Percentiles rank a stretch among this genome's conserved stretches.
Conservation (phyloP, 2,888 invertebrate genomes). For the Phaonia tiefii region DNA sequence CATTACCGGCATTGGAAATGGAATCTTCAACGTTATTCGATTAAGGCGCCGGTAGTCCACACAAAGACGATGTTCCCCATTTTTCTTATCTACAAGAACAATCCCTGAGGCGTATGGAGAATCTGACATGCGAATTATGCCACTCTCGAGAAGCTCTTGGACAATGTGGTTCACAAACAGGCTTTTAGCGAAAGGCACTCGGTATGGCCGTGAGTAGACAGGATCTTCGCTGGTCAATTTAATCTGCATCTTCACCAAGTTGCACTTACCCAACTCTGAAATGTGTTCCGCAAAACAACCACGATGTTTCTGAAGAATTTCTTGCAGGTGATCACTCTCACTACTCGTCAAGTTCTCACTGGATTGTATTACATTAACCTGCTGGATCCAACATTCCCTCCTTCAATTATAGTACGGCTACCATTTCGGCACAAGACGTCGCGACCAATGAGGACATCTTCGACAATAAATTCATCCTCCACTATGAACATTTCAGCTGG, state of each 20-base stretch:
- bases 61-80: conserved; percentile 26
- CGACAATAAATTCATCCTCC: conserved; percentile 25
- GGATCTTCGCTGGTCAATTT: conserved; percentile 32
- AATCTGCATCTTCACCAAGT: conserved; percentile 64
- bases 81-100: conserved; percentile 37
- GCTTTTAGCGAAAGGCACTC: conserved; percentile 51
- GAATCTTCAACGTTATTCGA: conserved; percentile 15
- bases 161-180: conserved; percentile 31
- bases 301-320: conserved; percentile 28
- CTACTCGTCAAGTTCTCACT: background rate
- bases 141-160: conserved; percentile 12
- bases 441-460: conserved; percentile 20
- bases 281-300: conserved; percentile 42
- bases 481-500: conserved; percentile 22
- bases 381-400: conserved; percentile 45
- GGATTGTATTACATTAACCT: conserved; percentile 12
- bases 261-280: too few relatives aligned
- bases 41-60: conserved; percentile 47
- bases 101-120: conserved; percentile 61
- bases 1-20: conserved; percentile 42
- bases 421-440: conserved; percentile 31
- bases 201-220: conserved; percentile 43
- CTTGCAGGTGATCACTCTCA: conserved; percentile 18
- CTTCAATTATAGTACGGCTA: conserved; percentile 47
- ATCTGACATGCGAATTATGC: conserved; percentile 43